Percentiles rank a stretch among this genome's conserved stretches.
Evolutionary conservation across 1,140 invertebrate species (phyloP).

Genomic region (Venturia canescens): DNA sequence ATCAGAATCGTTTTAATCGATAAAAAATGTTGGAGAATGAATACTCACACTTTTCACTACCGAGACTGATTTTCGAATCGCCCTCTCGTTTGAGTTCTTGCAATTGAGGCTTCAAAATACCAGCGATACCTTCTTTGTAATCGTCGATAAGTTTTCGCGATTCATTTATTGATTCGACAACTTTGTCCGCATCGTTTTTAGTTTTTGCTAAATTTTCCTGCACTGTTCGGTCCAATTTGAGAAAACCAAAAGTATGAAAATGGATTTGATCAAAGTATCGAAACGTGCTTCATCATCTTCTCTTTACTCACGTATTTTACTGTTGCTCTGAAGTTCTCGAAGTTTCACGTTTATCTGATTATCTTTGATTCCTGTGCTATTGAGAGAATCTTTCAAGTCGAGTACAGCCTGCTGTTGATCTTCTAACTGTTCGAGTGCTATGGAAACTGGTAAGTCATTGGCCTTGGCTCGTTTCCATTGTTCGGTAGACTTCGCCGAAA

Average conservation of each 20-base stretch:
- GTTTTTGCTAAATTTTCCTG: slow-evolving; percentile 60
- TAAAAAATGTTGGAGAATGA: slow-evolving; percentile 8
- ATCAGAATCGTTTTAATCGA: neutral
- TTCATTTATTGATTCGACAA: slow-evolving; percentile 66
- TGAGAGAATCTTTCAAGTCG: slow-evolving; percentile 75
- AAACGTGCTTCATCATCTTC: neutral
- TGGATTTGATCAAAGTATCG: neutral
- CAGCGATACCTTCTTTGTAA: slow-evolving; percentile 68
- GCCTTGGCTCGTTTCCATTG: slow-evolving; percentile 73
- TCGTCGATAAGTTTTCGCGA: slow-evolving; percentile 73
- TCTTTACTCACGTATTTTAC: slow-evolving; percentile 61
- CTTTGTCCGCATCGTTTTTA: slow-evolving; percentile 56
- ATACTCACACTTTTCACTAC: slow-evolving; percentile 70
- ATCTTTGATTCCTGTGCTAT: slow-evolving; percentile 76
- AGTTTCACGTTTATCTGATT: slow-evolving; percentile 77
- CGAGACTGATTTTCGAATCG: slow-evolving; percentile 77
- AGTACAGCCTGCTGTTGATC: slow-evolving; percentile 75
- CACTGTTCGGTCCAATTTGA: slow-evolving; percentile 48
- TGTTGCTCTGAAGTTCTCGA: slow-evolving; percentile 70
- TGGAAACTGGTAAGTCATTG: slow-evolving; percentile 62
- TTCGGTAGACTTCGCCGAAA: slow-evolving; percentile 72
- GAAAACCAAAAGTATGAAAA: slow-evolving; percentile 40
- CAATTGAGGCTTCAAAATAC: slow-evolving; percentile 75
- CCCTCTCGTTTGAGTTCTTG: slow-evolving; percentile 78
- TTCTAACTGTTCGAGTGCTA: slow-evolving; percentile 67